A percentile compares a stretch with the other conserved stretches of the same genome.
These are phyloP conservation scores for Mormoops blainvillei DNA, from an alignment of 2,113 vertebrate species.

Conservation along the genomic window DNA sequence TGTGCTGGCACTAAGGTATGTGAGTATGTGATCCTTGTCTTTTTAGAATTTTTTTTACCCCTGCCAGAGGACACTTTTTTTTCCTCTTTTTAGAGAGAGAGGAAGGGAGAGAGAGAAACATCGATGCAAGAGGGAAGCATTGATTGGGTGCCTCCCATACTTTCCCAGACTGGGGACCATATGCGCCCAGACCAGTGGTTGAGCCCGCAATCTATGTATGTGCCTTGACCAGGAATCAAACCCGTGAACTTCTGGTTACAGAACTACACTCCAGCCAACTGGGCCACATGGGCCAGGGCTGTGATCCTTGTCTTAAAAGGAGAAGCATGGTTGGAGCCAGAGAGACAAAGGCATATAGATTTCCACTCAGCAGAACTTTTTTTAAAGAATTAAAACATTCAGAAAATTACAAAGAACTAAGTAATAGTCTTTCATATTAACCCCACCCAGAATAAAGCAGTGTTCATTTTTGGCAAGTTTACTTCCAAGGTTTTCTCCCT, in stretches of 20 bases:
- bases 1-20: not conserved
- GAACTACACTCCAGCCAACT: not conserved
- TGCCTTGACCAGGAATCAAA: too few relatives aligned
- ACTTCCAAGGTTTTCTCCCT: not conserved
- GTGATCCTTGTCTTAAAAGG: not conserved
- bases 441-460: not conserved
- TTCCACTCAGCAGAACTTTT: not conserved
- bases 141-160: too few relatives aligned
- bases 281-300: too few relatives aligned
- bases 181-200: too few relatives aligned
- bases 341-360: not conserved
- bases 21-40: not conserved
- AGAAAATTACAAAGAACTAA: conserved; percentile 1
- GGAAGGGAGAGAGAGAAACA: too few relatives aligned
- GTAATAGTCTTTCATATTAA: not conserved
- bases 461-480: not conserved
- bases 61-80: too few relatives aligned
- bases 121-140: too few relatives aligned
- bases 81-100: too few relatives aligned
- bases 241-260: too few relatives aligned
- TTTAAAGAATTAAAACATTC: not conserved
- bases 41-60: too few relatives aligned
- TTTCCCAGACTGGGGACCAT: too few relatives aligned
- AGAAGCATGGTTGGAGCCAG: not conserved
- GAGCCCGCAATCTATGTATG: too few relatives aligned